These are phyloP conservation scores for Andricus grossulariae DNA, from an alignment of 1,140 invertebrate genomes.

Conservation along the genomic window DNA sequence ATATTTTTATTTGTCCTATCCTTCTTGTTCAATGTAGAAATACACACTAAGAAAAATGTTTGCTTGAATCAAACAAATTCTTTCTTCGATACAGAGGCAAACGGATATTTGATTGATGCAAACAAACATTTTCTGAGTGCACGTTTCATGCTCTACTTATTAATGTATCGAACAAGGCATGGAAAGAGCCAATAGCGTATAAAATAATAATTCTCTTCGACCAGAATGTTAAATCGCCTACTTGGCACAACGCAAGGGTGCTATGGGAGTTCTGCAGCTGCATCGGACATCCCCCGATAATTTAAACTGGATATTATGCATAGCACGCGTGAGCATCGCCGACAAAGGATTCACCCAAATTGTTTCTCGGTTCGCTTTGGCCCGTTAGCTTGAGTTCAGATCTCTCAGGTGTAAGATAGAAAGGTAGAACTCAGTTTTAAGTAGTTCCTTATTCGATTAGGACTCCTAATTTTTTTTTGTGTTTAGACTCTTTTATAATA, in stretches of 20 bases:
- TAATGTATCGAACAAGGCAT: background rate
- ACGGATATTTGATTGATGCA: too few species aligned
- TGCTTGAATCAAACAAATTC: too few species aligned
- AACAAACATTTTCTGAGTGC: too few species aligned
- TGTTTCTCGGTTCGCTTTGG: slow-evolving; percentile 6
- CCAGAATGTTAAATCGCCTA: slow-evolving; percentile 4
- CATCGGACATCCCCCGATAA: slow-evolving; percentile 36
- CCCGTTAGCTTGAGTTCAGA: background rate
- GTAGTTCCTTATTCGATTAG: background rate
- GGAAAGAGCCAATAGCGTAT: background rate
- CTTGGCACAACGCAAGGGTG: background rate
- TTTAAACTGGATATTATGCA: slow-evolving; percentile 36
- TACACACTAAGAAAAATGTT: too few species aligned
- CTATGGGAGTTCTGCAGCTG: slow-evolving; percentile 41
- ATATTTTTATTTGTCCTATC: too few species aligned
- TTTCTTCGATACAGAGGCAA: too few species aligned
- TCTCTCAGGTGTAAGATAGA: background rate
- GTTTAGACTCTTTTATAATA: background rate
- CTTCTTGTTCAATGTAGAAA: too few species aligned
- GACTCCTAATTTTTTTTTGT: background rate
- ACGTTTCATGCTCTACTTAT: background rate
- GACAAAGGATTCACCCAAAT: slow-evolving; percentile 18
- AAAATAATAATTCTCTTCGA: slow-evolving; percentile 9
- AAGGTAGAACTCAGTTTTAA: background rate
- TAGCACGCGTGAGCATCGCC: slow-evolving; percentile 17